Evolutionary conservation across 2,888 invertebrate species (phyloP).

Genomic region (Aphidius colemani): DNA sequence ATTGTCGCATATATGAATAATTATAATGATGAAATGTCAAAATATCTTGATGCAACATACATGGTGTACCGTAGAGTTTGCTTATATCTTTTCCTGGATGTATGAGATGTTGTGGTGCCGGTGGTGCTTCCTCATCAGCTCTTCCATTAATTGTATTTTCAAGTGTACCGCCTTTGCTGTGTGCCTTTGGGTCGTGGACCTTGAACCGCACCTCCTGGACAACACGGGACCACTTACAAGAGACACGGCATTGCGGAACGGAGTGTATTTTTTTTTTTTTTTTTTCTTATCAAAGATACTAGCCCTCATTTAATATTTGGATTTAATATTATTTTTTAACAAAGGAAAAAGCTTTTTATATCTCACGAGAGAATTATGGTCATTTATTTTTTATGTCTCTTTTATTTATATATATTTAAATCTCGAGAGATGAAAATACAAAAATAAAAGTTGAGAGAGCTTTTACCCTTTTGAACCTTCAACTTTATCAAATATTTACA

Average conservation of each 20-base stretch:
- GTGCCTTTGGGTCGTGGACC: conserved; percentile 91
- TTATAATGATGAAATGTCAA: conserved; percentile 39
- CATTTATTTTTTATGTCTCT: too few species aligned
- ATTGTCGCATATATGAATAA: neutral
- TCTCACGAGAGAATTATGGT: neutral
- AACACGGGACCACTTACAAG: conserved; percentile 63
- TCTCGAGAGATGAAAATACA: neutral
- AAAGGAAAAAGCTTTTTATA: neutral
- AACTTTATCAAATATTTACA: conserved; percentile 13
- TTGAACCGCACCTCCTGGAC: conserved; percentile 94
- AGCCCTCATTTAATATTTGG: conserved; percentile 42
- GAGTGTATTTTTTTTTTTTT: conserved; percentile 45
- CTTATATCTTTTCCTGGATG: conserved; percentile 92
- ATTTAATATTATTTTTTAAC: neutral
- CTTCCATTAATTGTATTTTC: conserved; percentile 89
- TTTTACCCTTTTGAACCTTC: neutral
- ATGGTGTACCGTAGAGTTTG: conserved; percentile 73
- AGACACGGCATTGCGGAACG: conserved; percentile 59
- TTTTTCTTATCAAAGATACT: conserved; percentile 33
- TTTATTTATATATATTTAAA: too few species aligned
- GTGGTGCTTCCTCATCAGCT: conserved; percentile 69
- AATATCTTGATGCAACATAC: conserved; percentile 34
- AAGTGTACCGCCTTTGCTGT: conserved; percentile 88
- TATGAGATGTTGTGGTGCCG: conserved; percentile 76
- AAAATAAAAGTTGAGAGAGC: neutral